phyloP scores from a whole-genome alignment of 2,888 invertebrate genomes.

The Melikaiella ostensackeni region DNA sequence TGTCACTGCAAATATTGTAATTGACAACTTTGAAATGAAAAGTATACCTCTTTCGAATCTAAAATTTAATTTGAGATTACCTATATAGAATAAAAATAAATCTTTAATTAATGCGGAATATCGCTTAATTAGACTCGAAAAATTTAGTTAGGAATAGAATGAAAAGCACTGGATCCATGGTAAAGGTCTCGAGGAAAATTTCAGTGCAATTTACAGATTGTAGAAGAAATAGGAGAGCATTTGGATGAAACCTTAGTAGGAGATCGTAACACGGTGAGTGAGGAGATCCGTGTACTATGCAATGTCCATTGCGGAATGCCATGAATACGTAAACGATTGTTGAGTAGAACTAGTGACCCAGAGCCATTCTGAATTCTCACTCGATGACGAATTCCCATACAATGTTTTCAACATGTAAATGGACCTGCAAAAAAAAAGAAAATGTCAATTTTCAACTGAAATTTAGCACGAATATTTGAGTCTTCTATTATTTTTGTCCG shows the following conservation, averaged over 20 bases:
- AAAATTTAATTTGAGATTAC: no score
- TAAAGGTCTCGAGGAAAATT: conserved; percentile 4
- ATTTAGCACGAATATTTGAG: background rate
- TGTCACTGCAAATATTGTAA: no score
- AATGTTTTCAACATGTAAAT: conserved; percentile 14
- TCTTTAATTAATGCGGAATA: background rate
- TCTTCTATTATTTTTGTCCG: background rate
- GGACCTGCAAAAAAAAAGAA: background rate
- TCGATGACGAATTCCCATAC: background rate
- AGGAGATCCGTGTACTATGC: conserved; percentile 29
- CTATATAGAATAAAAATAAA: background rate
- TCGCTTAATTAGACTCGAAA: background rate
- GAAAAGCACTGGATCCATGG: background rate
- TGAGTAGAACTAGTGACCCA: conserved; percentile 39
- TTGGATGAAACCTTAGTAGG: conserved; percentile 41
- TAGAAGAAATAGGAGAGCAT: conserved; percentile 3
- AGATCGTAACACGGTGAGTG: conserved; percentile 43
- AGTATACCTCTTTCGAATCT: no score
- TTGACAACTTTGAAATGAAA: no score
- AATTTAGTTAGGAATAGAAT: background rate
- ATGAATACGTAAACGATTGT: conserved; percentile 51
- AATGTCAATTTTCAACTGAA: background rate
- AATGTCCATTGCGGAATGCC: conserved; percentile 43
- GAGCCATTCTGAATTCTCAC: conserved; percentile 17
- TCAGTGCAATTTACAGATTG: conserved; percentile 30